Conservation (phyloP, 2,797 vertebrate species). For the Astyanax mexicanus region DNA sequence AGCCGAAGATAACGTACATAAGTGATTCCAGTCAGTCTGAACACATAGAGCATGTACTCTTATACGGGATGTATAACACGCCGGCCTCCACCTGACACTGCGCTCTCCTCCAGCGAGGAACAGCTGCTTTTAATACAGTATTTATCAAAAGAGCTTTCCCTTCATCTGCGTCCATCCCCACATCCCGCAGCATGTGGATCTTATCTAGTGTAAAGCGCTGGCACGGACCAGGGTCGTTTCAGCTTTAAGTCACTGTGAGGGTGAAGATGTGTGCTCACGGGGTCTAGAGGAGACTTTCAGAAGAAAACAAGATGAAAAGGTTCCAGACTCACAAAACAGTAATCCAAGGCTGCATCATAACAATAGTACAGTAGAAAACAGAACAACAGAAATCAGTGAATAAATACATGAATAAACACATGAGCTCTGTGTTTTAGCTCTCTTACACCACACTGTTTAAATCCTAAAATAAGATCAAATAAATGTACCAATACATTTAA, state of each 20-base stretch:
- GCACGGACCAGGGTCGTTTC: no score
- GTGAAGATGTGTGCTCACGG: no score
- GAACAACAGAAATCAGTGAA: not conserved
- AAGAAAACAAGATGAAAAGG: no score
- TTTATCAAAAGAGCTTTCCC: conserved; percentile 3
- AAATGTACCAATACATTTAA: no score
- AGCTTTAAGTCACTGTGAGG: no score
- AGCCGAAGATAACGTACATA: conserved; percentile 20
- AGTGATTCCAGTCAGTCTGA: conserved; percentile 25
- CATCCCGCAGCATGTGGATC: not conserved
- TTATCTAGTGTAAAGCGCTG: not conserved
- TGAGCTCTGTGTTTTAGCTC: not conserved
- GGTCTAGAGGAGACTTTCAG: no score
- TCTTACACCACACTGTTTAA: no score
- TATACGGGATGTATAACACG: not conserved
- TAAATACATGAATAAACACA: not conserved
- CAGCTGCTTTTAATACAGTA: conserved; percentile 36
- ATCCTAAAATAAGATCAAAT: no score
- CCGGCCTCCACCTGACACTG: conserved; percentile 18
- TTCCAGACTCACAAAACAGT: no score
- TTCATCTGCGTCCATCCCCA: not conserved
- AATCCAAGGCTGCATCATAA: no score
- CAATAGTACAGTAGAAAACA: not conserved
- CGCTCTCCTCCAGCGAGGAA: not conserved
- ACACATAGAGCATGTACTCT: conserved; percentile 6